Conservation (phyloP, 1,140 invertebrate genomes). For the Diachasma alloeum region DNA sequence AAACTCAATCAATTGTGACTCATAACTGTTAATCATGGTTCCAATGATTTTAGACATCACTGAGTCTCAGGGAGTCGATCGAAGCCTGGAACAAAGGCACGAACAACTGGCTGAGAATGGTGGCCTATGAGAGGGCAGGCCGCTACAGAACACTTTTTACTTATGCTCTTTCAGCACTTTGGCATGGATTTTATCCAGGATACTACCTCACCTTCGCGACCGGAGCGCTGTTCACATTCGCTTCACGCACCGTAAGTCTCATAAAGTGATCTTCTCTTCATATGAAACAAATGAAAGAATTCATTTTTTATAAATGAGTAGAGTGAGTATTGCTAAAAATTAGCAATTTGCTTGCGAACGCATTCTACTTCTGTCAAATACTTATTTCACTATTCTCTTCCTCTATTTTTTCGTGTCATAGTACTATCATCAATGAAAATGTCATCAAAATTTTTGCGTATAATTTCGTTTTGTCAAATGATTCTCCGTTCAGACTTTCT, state of each 20-base stretch:
- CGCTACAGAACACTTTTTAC: slow-evolving; percentile 75
- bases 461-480: no score
- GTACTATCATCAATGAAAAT: no score
- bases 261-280: neutral
- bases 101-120: slow-evolving; percentile 85
- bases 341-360: no score
- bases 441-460: no score
- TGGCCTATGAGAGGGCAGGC: slow-evolving; percentile 84
- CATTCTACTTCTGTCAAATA: no score
- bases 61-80: slow-evolving; percentile 83
- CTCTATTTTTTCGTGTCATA: no score
- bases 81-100: slow-evolving; percentile 93
- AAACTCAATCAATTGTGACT: no score
- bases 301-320: no score
- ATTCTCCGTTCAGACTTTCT: no score
- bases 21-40: neutral
- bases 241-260: slow-evolving; percentile 76
- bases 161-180: slow-evolving; percentile 89
- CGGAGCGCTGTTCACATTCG: slow-evolving; percentile 86
- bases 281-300: no score
- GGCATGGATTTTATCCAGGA: slow-evolving; percentile 98
- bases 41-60: slow-evolving; percentile 69
- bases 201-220: slow-evolving; percentile 96
- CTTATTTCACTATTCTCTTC: no score
- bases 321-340: no score